Base-by-base conservation (phyloP, 53 echinoderm and acorn worm species). In the Holothuria leucospilota region DNA sequence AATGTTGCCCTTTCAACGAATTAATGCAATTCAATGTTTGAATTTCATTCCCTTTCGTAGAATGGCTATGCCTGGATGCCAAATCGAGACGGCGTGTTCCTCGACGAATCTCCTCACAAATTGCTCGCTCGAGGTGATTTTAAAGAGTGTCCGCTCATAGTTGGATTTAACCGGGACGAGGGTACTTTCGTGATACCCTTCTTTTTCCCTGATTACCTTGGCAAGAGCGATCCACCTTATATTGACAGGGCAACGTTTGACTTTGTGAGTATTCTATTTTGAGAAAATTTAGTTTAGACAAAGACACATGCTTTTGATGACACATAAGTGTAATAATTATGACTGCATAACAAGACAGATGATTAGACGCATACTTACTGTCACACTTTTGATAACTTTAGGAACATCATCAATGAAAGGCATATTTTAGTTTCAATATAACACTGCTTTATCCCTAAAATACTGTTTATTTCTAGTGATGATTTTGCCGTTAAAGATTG, bases 31-130 rank as follows among this genome's bases (percentile, higher is more conserved):
- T 11, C 8, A 34, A 46, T 46, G 8, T 46, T 46, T 71, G 20
- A 2, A 27, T 9, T 46, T 46, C n/a, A 9, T 52, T 27, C 20
- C 29, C 29, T 79, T 25, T 14, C 20, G 8, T 51, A 56, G 79
- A 59, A 59, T n/a, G 59, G 59, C 11, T 59, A 79, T 30, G 40
- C 8, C 30, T 72, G 72, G 60, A 30, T n/a, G 60, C 79, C 79
- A 23, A 79, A 79, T 59, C 79, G 51, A 49, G 79, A 79, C 29
- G 79, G 79, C 12, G 29, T 79, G 20, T 79, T 79, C 21, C 59
- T 79, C 13, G 79, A 56, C 29, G 79, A 79, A 30, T 79, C 79
- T 28, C 79, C 79, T 20, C 58, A 49, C 28, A 59, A 56, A 24
- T 59, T 79, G 59, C 52, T 79, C 29, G 59, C 56, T 14, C 79